Evolutionary conservation across 2,797 vertebrate species (phyloP).

Genomic region (Aerospiza tachiro): DNA sequence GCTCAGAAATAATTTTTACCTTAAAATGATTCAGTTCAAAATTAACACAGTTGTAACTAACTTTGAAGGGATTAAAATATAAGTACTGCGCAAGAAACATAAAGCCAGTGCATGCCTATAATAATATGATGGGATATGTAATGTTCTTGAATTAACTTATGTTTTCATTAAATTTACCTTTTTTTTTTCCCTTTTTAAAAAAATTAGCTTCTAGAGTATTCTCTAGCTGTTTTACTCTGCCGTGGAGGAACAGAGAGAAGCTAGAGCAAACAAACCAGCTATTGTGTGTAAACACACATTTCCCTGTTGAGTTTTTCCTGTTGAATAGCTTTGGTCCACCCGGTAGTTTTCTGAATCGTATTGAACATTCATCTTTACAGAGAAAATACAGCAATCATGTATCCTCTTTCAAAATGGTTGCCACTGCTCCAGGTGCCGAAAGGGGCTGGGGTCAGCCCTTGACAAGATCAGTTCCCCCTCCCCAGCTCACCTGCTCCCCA

Average conservation of each 20-base stretch:
- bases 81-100: not conserved
- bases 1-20: not conserved
- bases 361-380: not conserved
- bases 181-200: not conserved
- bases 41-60: not conserved
- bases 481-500: not conserved
- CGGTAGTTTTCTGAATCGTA: not conserved
- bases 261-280: not conserved
- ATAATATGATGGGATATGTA: not conserved
- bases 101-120: not conserved
- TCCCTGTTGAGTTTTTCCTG: not conserved
- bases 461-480: not conserved
- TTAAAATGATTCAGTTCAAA: conserved; percentile 1
- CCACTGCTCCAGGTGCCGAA: not conserved
- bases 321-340: not conserved
- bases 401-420: not conserved
- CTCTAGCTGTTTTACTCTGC: not conserved
- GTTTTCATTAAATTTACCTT: not conserved
- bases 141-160: not conserved
- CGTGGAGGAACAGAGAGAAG: not conserved
- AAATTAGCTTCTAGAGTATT: not conserved
- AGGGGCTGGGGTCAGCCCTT: not conserved
- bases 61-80: not conserved
- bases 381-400: not conserved
- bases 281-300: not conserved